Conservation (phyloP, 2,113 vertebrate species). For the Capreolus pygargus region DNA sequence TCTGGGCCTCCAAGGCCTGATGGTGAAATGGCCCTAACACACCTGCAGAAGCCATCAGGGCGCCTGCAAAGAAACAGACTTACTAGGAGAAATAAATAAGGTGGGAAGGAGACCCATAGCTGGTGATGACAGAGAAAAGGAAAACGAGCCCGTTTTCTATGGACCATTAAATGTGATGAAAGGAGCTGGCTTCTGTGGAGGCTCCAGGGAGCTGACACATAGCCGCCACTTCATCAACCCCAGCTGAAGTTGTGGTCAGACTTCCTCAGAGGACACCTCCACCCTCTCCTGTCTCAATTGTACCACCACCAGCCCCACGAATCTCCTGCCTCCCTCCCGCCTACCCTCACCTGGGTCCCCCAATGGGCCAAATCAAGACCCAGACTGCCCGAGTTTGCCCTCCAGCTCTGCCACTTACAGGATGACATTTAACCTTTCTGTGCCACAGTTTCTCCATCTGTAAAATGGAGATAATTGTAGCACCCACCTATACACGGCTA, state of each 20-base stretch:
- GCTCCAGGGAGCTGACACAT: background rate
- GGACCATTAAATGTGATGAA: constrained; percentile 21
- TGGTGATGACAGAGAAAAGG: background rate
- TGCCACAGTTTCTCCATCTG: background rate
- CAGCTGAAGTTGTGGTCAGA: background rate
- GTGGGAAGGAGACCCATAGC: background rate
- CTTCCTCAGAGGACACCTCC: background rate
- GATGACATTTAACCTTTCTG: background rate
- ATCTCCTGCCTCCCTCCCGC: background rate
- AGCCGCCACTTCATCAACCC: background rate
- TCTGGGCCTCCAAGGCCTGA: background rate
- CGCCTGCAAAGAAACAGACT: background rate
- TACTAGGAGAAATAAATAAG: background rate
- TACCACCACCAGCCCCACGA: background rate
- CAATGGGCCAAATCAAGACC: background rate
- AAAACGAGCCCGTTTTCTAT: background rate
- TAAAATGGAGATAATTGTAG: background rate
- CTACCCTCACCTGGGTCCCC: background rate
- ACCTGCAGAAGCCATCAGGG: background rate
- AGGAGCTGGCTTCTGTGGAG: background rate
- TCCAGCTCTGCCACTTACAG: background rate
- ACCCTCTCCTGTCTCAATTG: background rate
- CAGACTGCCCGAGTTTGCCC: background rate
- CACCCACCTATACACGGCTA: background rate
- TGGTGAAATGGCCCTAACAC: background rate